These are phyloP conservation scores for Buathra laborator DNA, from an alignment of 2,888 invertebrate genomes.

Conservation along the genomic window DNA sequence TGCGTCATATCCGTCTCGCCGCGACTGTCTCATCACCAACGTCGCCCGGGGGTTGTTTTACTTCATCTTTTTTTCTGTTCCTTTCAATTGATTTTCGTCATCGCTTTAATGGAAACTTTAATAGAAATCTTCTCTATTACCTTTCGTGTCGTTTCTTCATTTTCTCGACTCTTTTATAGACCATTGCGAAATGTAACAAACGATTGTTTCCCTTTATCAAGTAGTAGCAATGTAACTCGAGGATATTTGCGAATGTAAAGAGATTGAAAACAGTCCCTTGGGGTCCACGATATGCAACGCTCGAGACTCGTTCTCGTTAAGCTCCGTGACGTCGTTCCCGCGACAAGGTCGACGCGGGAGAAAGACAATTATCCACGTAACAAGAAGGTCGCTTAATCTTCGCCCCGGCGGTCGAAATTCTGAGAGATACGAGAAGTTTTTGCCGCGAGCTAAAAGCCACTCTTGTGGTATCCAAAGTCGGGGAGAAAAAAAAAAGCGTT, in stretches of 20 bases:
- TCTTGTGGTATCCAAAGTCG: background rate
- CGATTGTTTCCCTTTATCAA: background rate
- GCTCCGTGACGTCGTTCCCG: constrained; percentile 23
- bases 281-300: background rate
- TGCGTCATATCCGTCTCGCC: constrained; percentile 46
- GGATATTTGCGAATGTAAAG: background rate
- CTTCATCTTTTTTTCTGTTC: background rate
- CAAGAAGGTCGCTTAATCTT: constrained; percentile 49
- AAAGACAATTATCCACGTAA: constrained; percentile 60
- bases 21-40: constrained; percentile 28
- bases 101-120: too few species aligned
- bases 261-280: constrained; percentile 8
- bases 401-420: constrained; percentile 14
- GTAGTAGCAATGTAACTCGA: background rate
- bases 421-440: constrained; percentile 9
- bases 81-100: constrained; percentile 23
- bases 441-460: background rate
- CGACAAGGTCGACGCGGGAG: constrained; percentile 44
- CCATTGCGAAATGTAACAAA: too few species aligned
- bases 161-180: too few species aligned
- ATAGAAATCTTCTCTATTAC: too few species aligned
- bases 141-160: too few species aligned
- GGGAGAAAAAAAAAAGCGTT: background rate
- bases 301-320: constrained; percentile 15
- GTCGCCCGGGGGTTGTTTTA: background rate